These are phyloP conservation scores for Eupithecia inturbata DNA, from an alignment of 2,888 invertebrate genomes.

Conservation along the genomic window DNA sequence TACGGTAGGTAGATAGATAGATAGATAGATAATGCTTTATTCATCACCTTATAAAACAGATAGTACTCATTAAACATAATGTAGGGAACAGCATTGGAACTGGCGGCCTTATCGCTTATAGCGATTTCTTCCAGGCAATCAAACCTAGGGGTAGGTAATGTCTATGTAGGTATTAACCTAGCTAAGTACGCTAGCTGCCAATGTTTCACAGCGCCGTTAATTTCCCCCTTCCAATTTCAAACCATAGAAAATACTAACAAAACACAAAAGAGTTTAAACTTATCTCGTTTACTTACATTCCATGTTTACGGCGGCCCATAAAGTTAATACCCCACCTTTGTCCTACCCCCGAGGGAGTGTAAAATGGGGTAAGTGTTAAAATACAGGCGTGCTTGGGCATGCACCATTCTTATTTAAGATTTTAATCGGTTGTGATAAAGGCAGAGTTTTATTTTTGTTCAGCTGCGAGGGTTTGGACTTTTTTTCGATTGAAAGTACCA, in stretches of 20 bases:
- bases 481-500: not conserved
- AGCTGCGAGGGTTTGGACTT: not conserved
- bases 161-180: too few relatives aligned
- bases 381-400: slow-evolving; percentile 37
- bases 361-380: slow-evolving; percentile 51
- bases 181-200: not conserved
- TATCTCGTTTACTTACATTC: slow-evolving; percentile 66
- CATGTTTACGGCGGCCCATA: slow-evolving; percentile 67
- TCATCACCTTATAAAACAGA: too few relatives aligned
- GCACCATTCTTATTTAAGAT: slow-evolving; percentile 35
- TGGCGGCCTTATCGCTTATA: too few relatives aligned
- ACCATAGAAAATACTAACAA: slow-evolving; percentile 36
- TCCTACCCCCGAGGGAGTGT: slow-evolving; percentile 52
- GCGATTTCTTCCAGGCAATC: too few relatives aligned
- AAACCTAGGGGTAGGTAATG: too few relatives aligned
- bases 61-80: too few relatives aligned
- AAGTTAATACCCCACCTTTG: slow-evolving; percentile 70
- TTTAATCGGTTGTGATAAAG: slow-evolving; percentile 20
- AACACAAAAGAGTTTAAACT: slow-evolving; percentile 60
- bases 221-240: slow-evolving; percentile 37
- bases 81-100: too few relatives aligned
- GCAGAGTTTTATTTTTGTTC: slow-evolving; percentile 1
- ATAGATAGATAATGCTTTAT: too few relatives aligned
- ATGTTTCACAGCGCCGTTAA: not conserved
- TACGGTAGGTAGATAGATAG: too few relatives aligned